Conservation (phyloP, 2,113 vertebrate species). For the Probosciger aterrimus region DNA sequence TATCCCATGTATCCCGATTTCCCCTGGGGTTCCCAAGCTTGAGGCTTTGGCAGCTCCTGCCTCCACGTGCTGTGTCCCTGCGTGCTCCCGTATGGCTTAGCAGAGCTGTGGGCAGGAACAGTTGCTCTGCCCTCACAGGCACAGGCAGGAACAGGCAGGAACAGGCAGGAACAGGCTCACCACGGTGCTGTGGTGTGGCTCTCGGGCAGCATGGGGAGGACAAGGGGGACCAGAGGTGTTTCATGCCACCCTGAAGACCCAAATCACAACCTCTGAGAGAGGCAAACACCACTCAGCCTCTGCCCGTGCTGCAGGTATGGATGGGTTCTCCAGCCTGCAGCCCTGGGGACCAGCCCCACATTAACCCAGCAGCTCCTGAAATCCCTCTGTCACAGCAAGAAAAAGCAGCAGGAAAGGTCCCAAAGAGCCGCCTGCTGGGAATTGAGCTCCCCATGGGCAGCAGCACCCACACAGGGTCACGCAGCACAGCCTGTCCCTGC, state of each 20-base stretch:
- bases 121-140: neutral
- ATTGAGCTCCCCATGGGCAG: neutral
- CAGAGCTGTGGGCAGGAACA: neutral
- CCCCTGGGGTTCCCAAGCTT: neutral
- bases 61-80: constrained; percentile 22
- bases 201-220: neutral
- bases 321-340: neutral
- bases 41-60: constrained; percentile 24
- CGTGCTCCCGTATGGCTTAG: neutral
- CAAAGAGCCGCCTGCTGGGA: accelerated
- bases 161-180: neutral
- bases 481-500: neutral
- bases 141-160: neutral
- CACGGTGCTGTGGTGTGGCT: neutral
- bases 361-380: neutral
- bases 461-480: neutral
- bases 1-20: neutral
- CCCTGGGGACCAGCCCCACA: neutral
- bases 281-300: neutral
- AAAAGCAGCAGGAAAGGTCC: neutral
- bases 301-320: accelerated
- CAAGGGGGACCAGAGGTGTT: neutral
- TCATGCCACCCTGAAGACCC: neutral
- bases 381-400: accelerated
- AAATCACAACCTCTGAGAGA: neutral